Conservation (phyloP, 1,140 invertebrate species). For the Drosophila parvula region DNA sequence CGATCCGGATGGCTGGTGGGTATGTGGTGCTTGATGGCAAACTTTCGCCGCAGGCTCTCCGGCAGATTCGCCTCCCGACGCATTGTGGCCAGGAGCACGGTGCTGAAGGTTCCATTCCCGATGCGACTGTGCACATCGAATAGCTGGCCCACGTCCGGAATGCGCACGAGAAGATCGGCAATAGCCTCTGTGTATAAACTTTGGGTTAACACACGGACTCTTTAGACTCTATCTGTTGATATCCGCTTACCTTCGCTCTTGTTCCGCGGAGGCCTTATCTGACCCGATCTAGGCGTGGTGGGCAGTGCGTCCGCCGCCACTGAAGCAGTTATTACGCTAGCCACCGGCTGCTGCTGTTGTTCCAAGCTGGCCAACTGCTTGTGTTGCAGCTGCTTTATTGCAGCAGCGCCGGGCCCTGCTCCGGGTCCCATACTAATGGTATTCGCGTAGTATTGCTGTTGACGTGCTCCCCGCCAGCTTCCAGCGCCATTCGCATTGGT, state of each 20-base stretch:
- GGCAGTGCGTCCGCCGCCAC: neutral
- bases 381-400: constrained; percentile 6
- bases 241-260: constrained; percentile 24
- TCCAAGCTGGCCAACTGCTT: neutral
- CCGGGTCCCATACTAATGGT: neutral
- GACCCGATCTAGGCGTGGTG: constrained; percentile 18
- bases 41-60: constrained; percentile 86
- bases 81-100: constrained; percentile 90
- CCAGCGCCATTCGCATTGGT: constrained; percentile 15
- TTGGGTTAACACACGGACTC: neutral
- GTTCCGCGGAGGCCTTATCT: constrained; percentile 17
- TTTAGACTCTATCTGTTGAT: no score
- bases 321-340: neutral
- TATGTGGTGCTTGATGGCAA: constrained; percentile 93
- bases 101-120: constrained; percentile 93
- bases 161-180: constrained; percentile 84
- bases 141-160: constrained; percentile 87
- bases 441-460: constrained; percentile 2
- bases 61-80: constrained; percentile 85
- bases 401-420: neutral
- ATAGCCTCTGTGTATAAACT: constrained; percentile 84
- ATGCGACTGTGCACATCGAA: constrained; percentile 89
- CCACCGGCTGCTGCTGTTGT: neutral
- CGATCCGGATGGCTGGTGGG: constrained; percentile 91
- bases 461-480: constrained; percentile 3